Base-by-base conservation (phyloP, 1,140 invertebrate genomes). In the Ruditapes philippinarum region DNA sequence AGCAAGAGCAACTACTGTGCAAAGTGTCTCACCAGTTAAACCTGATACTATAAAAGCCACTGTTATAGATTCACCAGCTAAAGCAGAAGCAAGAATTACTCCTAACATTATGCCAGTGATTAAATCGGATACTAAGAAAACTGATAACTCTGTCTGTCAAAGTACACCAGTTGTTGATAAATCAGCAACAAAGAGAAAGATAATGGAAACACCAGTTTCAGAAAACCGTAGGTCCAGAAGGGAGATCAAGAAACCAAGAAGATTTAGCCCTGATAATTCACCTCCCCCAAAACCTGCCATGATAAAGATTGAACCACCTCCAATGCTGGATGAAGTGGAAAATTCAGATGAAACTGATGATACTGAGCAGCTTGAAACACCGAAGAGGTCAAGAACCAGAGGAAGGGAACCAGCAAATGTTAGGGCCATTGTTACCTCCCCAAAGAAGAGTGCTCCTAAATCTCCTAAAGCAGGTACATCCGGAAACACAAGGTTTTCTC, bases 161-260 rank as follows among this genome's bases (percentile, higher is more conserved):
- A 22, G 7, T 19, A 57, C 54, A 57, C 19, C 54, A 57, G 5
- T 25, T n/a, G 17, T 57, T 19, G 54, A 57, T 19, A 57, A 57
- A 25, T 2, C 28, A 36, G 65, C 28, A 68, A 19, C 33, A 42
- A 73, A 73, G 68, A 73, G 68, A 73, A n/a, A 11, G 19, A 14
- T 57, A 36, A 25, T 57, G 2, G 60, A 40, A 36, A 73, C 65
- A 51, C 70, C 70, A 76, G 51, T 31, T 1, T 76, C 70, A 12
- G 49, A 54, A 22, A 49, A 14, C 11, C 42, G 84, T 65, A 49
- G 85, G 31, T 70, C 85, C 4, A 19, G 85, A 7, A 31, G 85
- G 28, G 85, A 79, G 70, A 80, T 88, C 17, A 88, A 88, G 54
- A 31, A 73, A 19, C 85, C 85, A 5, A 40, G 85, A 19, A n/a